These are phyloP conservation scores for Pogonocherus hispidulus DNA, from an alignment of 2,888 invertebrate genomes.

Conservation along the genomic window DNA sequence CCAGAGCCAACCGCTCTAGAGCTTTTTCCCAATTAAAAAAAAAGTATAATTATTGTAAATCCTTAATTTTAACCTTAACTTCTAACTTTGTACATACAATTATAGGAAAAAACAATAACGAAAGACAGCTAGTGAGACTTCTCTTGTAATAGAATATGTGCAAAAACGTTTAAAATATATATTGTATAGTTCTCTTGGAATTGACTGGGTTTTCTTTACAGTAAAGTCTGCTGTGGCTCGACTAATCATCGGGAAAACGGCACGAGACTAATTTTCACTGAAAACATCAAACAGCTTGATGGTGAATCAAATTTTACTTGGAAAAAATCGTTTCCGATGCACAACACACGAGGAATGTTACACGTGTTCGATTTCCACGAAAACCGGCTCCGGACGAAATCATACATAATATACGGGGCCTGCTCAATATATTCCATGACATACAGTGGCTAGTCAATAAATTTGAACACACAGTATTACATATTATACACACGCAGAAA, in stretches of 20 bases:
- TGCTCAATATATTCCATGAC: no score
- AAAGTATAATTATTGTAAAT: slow-evolving; percentile 30
- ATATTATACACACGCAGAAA: no score
- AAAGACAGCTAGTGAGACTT: slow-evolving; percentile 50
- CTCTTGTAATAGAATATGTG: slow-evolving; percentile 40
- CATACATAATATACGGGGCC: no score
- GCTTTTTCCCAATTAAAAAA: slow-evolving; percentile 27
- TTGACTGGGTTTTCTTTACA: slow-evolving; percentile 42
- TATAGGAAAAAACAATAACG: slow-evolving; percentile 44
- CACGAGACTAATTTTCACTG: neutral
- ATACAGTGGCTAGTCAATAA: no score
- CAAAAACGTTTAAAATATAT: slow-evolving; percentile 38
- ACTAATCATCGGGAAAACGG: slow-evolving; percentile 15
- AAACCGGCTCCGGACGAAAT: no score
- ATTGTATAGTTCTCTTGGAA: slow-evolving; percentile 30
- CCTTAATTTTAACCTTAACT: slow-evolving; percentile 38
- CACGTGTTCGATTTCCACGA: no score
- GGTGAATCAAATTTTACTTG: neutral
- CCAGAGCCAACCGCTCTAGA: neutral
- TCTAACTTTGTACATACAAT: slow-evolving; percentile 52
- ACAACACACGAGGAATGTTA: no score
- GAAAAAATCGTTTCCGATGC: neutral
- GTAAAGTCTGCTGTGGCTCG: slow-evolving; percentile 9
- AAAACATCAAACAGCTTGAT: no score
- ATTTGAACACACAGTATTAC: no score